Percentiles rank a stretch among this genome's conserved stretches.
Conservation (phyloP, 2,888 invertebrate genomes). For the Lithophane leautieri region DNA sequence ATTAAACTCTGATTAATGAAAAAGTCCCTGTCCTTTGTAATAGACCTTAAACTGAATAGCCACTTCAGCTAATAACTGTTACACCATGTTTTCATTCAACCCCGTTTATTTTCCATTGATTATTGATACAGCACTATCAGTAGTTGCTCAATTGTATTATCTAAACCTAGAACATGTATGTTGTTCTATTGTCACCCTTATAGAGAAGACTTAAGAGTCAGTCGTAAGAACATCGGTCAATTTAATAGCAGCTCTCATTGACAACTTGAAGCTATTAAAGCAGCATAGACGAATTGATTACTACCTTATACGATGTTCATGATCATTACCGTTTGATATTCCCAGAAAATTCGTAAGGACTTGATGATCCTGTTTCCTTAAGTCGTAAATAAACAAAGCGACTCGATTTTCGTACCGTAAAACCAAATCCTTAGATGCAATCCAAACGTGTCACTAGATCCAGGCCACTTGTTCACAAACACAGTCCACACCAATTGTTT, state of each 20-base stretch:
- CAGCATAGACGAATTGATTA: constrained; percentile 55
- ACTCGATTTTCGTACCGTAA: constrained; percentile 75
- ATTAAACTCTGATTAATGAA: constrained; percentile 42
- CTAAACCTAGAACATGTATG: constrained; percentile 44
- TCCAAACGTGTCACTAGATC: constrained; percentile 77
- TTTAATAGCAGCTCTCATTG: constrained; percentile 67
- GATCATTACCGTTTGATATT: constrained; percentile 49
- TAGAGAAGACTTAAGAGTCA: constrained; percentile 59
- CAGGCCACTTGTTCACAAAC: constrained; percentile 71
- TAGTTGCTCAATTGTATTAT: constrained; percentile 68
- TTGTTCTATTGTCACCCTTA: constrained; percentile 63
- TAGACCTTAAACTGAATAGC: constrained; percentile 39
- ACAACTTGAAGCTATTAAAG: constrained; percentile 65
- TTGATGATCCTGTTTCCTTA: constrained; percentile 44
- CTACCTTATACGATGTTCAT: constrained; percentile 50
- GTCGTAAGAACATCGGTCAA: constrained; percentile 43
- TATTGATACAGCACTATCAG: constrained; percentile 69
- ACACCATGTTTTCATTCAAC: constrained; percentile 60
- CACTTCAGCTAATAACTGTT: constrained; percentile 52
- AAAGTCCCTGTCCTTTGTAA: constrained; percentile 33
- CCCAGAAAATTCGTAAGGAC: constrained; percentile 35
- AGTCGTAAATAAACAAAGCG: constrained; percentile 77
- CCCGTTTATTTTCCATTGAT: constrained; percentile 68
- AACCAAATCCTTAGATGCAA: constrained; percentile 76
- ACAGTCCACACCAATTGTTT: constrained; percentile 74